Conservation (phyloP, 2,797 vertebrate genomes). For the Salarias fasciatus region DNA sequence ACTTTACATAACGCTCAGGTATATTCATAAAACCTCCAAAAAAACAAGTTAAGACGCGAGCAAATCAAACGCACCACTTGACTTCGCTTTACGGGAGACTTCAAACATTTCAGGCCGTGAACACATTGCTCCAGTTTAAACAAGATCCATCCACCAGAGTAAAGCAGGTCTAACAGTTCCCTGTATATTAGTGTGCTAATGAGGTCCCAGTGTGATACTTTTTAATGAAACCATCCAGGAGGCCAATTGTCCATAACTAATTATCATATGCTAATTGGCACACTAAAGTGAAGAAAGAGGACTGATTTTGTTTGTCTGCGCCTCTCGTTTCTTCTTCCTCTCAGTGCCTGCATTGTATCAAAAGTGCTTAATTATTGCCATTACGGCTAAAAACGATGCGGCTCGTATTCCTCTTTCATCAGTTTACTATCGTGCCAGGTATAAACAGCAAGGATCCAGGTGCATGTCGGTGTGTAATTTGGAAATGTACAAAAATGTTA, state of each 20-base stretch:
- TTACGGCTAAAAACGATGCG: constrained; percentile 47
- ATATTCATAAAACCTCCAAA: constrained; percentile 27
- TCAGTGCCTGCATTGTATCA: constrained; percentile 50
- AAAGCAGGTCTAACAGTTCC: constrained; percentile 63
- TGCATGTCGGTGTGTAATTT: constrained; percentile 27
- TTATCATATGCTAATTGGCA: constrained; percentile 82
- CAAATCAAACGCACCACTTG: constrained; percentile 48
- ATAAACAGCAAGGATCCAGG: constrained; percentile 29
- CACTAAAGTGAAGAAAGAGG: constrained; percentile 61
- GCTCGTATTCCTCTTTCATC: constrained; percentile 57
- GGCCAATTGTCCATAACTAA: constrained; percentile 83
- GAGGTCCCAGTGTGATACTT: constrained; percentile 78
- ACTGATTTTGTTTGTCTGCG: constrained; percentile 64
- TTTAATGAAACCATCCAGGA: constrained; percentile 83
- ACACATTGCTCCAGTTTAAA: constrained; percentile 48
- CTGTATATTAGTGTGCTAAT: constrained; percentile 76
- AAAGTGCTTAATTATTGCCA: constrained; percentile 69
- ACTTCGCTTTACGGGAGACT: constrained; percentile 38
- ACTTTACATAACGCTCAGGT: constrained; percentile 34
- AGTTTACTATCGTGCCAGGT: constrained; percentile 35
- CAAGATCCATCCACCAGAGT: constrained; percentile 54
- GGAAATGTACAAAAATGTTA: constrained; percentile 35
- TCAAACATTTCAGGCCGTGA: constrained; percentile 37
- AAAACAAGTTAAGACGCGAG: constrained; percentile 30
- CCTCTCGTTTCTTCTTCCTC: constrained; percentile 48